These are phyloP conservation scores for Lethocerus indicus DNA, from an alignment of 1,140 invertebrate species.

Conservation along the genomic window DNA sequence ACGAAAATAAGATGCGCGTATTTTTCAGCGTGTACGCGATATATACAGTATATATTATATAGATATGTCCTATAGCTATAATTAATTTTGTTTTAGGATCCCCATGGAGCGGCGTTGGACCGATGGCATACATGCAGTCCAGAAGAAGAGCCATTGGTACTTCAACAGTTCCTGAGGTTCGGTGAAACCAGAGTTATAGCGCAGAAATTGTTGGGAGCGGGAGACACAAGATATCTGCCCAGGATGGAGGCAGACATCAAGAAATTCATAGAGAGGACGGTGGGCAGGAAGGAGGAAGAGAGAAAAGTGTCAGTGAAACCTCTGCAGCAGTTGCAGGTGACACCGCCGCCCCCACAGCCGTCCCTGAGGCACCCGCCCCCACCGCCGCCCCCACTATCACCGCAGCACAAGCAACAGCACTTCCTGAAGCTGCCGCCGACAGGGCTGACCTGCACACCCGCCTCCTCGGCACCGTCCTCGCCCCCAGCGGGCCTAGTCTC, in stretches of 20 bases:
- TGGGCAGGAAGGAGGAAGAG: conserved; percentile 10
- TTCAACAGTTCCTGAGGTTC: conserved; percentile 74
- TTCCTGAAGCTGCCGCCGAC: conserved; percentile 18
- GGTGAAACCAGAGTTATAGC: conserved; percentile 67
- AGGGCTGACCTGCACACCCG: conserved; percentile 22
- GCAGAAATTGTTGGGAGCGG: conserved; percentile 43
- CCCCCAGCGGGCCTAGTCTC: conserved; percentile 26
- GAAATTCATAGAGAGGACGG: conserved; percentile 32
- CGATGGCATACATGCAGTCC: conserved; percentile 66
- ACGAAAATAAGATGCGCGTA: too few species aligned
- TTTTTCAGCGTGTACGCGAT: too few species aligned
- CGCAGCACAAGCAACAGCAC: conserved; percentile 12
- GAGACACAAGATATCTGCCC: conserved; percentile 19
- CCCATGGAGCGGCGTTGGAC: conserved; percentile 52
- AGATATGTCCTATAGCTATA: too few species aligned
- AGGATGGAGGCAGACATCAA: conserved; percentile 35
- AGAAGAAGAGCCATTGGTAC: conserved; percentile 68
- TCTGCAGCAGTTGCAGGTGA: too few species aligned
- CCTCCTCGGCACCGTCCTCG: conserved; percentile 24
- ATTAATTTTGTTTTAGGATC: conserved; percentile 32
- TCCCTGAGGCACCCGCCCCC: neutral
- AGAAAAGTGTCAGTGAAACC: neutral
- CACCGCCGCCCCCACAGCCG: conserved; percentile 1
- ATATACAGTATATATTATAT: too few species aligned
- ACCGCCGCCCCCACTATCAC: conserved; percentile 9